phyloP scores from a whole-genome alignment of 2,113 vertebrate species.

The Cavia aperea region DNA sequence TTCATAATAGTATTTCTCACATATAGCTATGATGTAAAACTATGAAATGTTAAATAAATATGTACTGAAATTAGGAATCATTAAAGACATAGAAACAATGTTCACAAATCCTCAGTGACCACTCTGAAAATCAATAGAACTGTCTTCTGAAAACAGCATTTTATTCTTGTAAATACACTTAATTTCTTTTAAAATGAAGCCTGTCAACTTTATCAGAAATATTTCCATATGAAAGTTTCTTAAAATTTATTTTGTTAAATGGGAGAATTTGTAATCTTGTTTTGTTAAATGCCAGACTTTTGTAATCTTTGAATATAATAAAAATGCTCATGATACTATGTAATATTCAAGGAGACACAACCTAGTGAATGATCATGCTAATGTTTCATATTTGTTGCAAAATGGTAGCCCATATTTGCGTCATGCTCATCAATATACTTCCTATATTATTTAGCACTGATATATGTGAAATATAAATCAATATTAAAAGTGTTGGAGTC shows the following conservation, averaged over 20 bases:
- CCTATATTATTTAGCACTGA: constrained; percentile 19
- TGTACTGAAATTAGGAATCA: background rate
- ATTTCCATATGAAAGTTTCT: background rate
- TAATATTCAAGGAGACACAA: background rate
- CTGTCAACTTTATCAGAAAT: background rate
- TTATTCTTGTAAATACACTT: background rate
- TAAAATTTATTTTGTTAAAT: background rate
- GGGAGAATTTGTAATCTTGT: background rate
- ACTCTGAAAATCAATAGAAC: background rate
- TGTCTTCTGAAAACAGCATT: background rate
- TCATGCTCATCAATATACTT: background rate
- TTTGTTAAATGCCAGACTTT: background rate
- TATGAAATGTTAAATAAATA: background rate
- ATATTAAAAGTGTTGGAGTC: constrained; percentile 47
- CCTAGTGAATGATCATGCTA: background rate
- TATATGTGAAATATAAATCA: constrained; percentile 52
- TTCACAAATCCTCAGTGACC: background rate
- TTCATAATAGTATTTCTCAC: background rate
- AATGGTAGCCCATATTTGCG: background rate
- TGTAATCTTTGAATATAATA: background rate
- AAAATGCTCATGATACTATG: background rate
- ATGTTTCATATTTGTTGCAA: constrained; percentile 2
- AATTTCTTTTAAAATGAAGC: constrained; percentile 13
- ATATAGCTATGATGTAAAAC: background rate
- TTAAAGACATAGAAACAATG: background rate